Base-by-base conservation (phyloP, 1,140 invertebrate species). In the Hyphantria cunea region DNA sequence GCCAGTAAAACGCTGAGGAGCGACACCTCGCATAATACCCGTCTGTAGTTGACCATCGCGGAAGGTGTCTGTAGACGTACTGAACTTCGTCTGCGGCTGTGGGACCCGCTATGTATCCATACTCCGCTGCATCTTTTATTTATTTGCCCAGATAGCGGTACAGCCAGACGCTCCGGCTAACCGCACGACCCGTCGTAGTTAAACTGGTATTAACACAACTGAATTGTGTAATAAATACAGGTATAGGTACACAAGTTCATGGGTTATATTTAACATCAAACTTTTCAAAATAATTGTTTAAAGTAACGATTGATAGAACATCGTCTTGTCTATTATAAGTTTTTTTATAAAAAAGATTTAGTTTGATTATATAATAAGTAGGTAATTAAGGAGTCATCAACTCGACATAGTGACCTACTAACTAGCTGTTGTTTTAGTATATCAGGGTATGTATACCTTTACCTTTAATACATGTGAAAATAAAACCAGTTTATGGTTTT, bases 71-170 rank as follows among this genome's bases (percentile, higher is more conserved):
- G 63, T 14, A 52, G 54, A 56, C 72, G 71, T 67, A 90, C 87
- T 89, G 84, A 83, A 66, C 63, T 70, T 52, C 68, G 66, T 61
- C 70, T 54, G 47, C 68, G 76, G 63, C 71, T 69, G 69, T 70
- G 60, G 68, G 68, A 54, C 63, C 78, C 76, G 78, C 84, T 84
- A 81, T 87, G 83, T 82, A 76, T 59, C 76, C 77, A 62, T 67
- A 83, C 82, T 72, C 81, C 76, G 72, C 68, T 84, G 84, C 86
- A 89, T 89, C 86, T 88, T 85, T 89, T 88, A 90, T 90, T 86
- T 89, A 90, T 90, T 90, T 64, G 74, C 81, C 49, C 73, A 86
- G 85, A 88, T 90, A 90, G 88, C 88, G 86, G 86, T 89, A 89
- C 78, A 82, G 76, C 71, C 66, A 68, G 56, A 58, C 65, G 74